Evolutionary conservation across 2,888 invertebrate genomes (phyloP), one percentile per base, ranked within the genome.

Genomic region (Lamellibrachia columna): DNA sequence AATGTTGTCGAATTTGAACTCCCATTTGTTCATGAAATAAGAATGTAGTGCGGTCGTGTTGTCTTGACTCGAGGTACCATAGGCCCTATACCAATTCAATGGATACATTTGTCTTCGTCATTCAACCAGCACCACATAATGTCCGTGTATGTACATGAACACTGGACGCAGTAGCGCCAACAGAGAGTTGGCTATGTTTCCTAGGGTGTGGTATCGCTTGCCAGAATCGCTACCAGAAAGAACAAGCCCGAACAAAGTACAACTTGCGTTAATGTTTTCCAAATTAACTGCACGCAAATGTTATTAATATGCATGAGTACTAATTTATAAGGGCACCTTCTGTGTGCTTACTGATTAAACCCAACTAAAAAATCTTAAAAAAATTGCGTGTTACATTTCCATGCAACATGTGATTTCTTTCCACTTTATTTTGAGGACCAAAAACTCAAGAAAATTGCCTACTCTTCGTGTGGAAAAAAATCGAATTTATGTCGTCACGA

Each of bases 261-360:
- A 6, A 22, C 75, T 75, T 75, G 75, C 22, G 22, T 75, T 75
- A 75, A 75, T n/a, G 75, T 75, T 75, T 75, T 75, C 75, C 75
- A 4, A 75, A 75, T 75, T 75, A 75, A 75, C 22, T 22, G 75
- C 75, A 75, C 75, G n/a, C 75, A n/a, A 75, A 75, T n/a, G 75
- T 22, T 75, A 75, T 75, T 75, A 75, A 75, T 75, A 75, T 75
- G 75, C 75, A 75, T 75, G 75, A 75, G 75, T 75, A 75, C 22
- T 75, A 11, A 75, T 75, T 75, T 75, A 75, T 75, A 75, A 75
- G 75, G 75, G 75, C 75, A 75, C 15, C 15, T 11, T 15, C n/a
- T 15, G 22, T 75, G 75, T 75, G 75, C n/a, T 75, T 75, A 75
- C 75, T 75, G 75, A 75, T 75, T 75, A 75, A 75, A 11, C n/a